Percentiles rank a stretch among this genome's conserved stretches.
These are phyloP conservation scores for Hydrozoanthus tunicans DNA, from an alignment of 64 coral and sea anemone species.

Conservation along the genomic window DNA sequence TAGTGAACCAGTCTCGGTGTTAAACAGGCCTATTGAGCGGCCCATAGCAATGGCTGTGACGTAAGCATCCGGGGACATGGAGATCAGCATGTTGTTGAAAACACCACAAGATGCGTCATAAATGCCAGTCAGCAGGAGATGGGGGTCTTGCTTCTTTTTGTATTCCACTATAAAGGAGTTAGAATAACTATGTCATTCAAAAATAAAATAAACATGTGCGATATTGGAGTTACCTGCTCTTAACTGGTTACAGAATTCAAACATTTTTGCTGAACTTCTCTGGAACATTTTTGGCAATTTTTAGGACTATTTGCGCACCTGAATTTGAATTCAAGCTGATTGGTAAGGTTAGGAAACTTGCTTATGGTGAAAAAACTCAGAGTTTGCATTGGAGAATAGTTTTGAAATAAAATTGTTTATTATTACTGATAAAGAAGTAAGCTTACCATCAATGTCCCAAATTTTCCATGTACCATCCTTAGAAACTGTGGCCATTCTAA, in stretches of 20 bases:
- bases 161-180: conserved; percentile 74
- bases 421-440: no score
- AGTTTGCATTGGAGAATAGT: no score
- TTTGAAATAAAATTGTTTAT: no score
- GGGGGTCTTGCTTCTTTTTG: conserved; percentile 91
- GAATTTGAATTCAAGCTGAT: no score
- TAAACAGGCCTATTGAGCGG: conserved; percentile 85
- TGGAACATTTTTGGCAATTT: no score
- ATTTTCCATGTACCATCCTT: conserved; percentile 99
- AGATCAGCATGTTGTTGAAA: conserved; percentile 92
- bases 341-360: not conserved
- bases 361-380: not conserved
- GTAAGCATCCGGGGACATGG: conserved; percentile 95
- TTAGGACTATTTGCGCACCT: no score
- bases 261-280: no score
- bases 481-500: conserved; percentile 95
- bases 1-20: conserved; percentile 82
- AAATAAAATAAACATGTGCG: not conserved
- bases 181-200: not conserved
- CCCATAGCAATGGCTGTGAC: conserved; percentile 92
- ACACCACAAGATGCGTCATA: conserved; percentile 84
- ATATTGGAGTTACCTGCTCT: no score
- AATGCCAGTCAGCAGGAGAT: conserved; percentile 84
- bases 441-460: conserved; percentile 98
- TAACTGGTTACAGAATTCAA: no score